Base-by-base conservation (phyloP, 2,888 invertebrate genomes). In the Dromius quadrimaculatus region DNA sequence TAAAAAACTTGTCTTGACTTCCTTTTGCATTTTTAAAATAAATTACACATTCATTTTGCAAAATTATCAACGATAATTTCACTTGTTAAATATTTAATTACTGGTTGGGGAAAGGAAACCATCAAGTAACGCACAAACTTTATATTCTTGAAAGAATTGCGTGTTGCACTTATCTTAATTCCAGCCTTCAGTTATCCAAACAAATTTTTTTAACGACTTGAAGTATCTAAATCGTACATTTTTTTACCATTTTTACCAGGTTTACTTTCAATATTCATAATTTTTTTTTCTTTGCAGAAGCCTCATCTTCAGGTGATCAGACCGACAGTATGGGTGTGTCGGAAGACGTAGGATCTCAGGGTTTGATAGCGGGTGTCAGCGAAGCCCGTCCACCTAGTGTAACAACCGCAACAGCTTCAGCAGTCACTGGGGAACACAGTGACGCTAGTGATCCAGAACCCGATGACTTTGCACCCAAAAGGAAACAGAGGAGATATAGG, bases 401-500 rank as follows among this genome's bases (percentile, higher is more conserved):
- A 6, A 38, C 73, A 65, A 15, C 73, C 22, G 71, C 71, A 23
- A 28, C 47, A 4, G 22, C 32, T 32, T 61, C 71, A 19, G 54
- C 66, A 22, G 13, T 62, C 1, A 28, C 68, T 8, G 75, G 73
- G 9, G 77, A 78, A 28, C 78, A 79, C 17, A 81, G 81, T 81
- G 88, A 90, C 74, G 90, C 89, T 65, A 88, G 89, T 11, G 87
- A 87, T 54, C 80, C 87, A 38, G 90, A 93, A 78, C 84, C 84
- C 72, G 87, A 87, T 78, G 93, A 93, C 75, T 93, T 92, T 79
- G 86, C 92, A 0, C 94, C 94, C 0, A 95, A 95, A 82, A 85
- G 95, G 74, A 96, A 96, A 80, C 96, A 96, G 80, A 86, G 96
- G 5, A 85, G 96, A 47, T 96, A 96, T 81, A 86, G 96, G 74